Percentiles rank a stretch among this genome's conserved stretches.
Evolutionary conservation across 1,140 invertebrate species (phyloP).

Genomic region (Tetramorium simillimum): DNA sequence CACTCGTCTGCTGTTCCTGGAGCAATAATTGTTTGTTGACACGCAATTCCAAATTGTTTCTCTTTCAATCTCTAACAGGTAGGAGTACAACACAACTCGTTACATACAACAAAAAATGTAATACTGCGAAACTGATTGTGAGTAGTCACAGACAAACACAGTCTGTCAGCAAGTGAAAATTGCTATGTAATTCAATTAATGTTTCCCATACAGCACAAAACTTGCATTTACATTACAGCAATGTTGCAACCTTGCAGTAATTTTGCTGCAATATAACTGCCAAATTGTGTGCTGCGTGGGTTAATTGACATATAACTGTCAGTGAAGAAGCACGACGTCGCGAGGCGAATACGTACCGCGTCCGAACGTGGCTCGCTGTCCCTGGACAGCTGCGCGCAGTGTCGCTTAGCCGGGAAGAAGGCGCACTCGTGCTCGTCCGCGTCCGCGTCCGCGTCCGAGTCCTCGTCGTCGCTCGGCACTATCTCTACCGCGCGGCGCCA

Average conservation of each 20-base stretch:
- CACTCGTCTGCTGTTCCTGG: conserved; percentile 59
- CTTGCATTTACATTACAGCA: too few species aligned
- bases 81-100: not conserved
- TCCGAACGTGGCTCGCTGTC: conserved; percentile 59
- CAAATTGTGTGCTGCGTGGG: too few species aligned
- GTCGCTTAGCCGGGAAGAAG: conserved; percentile 78
- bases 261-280: too few species aligned
- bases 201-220: too few species aligned
- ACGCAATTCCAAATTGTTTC: not conserved
- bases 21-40: conserved; percentile 14
- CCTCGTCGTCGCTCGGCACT: conserved; percentile 83
- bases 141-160: too few species aligned
- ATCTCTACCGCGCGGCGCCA: conserved; percentile 64
- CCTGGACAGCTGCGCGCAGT: conserved; percentile 71
- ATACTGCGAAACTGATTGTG: too few species aligned
- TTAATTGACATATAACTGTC: too few species aligned
- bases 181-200: too few species aligned
- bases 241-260: too few species aligned
- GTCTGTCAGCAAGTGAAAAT: too few species aligned
- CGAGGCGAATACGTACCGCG: conserved; percentile 21
- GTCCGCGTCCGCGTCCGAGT: conserved; percentile 82
- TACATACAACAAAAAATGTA: not conserved
- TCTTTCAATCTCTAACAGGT: not conserved
- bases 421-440: conserved; percentile 78
- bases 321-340: too few species aligned